Evolutionary conservation across 2,113 vertebrate species (phyloP).

Genomic region (Onychorhynchus coronatus): DNA sequence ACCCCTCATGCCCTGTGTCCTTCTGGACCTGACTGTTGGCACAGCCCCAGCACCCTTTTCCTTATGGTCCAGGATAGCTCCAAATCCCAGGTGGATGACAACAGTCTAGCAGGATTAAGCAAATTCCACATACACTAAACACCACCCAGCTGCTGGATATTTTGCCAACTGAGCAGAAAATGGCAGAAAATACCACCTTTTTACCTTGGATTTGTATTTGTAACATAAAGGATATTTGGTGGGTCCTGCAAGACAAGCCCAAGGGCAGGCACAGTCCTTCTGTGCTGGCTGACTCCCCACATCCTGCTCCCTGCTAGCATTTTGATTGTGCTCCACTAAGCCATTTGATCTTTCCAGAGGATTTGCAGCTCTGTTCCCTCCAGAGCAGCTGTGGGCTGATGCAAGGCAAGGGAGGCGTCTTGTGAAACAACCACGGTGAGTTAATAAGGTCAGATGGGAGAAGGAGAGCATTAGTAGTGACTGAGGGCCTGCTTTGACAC

Average conservation of each 20-base stretch:
- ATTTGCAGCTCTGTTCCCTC: background rate
- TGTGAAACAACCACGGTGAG: background rate
- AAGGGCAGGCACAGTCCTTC: background rate
- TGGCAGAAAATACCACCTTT: background rate
- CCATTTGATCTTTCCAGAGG: background rate
- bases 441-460: slow-evolving; percentile 13
- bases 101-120: background rate
- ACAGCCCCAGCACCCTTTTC: accelerated
- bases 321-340: background rate
- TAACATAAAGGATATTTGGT: background rate
- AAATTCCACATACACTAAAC: background rate
- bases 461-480: background rate
- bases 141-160: accelerated
- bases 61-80: background rate
- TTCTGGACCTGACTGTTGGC: background rate
- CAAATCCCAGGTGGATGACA: background rate
- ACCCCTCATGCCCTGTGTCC: background rate
- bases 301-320: accelerated
- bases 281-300: accelerated
- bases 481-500: background rate
- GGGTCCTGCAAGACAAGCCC: background rate
- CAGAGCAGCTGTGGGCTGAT: background rate
- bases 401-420: background rate
- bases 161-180: background rate
- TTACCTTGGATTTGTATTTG: background rate